phyloP scores from a whole-genome alignment of 2,797 vertebrate genomes.

The Cryptoblepharus egeriae region DNA sequence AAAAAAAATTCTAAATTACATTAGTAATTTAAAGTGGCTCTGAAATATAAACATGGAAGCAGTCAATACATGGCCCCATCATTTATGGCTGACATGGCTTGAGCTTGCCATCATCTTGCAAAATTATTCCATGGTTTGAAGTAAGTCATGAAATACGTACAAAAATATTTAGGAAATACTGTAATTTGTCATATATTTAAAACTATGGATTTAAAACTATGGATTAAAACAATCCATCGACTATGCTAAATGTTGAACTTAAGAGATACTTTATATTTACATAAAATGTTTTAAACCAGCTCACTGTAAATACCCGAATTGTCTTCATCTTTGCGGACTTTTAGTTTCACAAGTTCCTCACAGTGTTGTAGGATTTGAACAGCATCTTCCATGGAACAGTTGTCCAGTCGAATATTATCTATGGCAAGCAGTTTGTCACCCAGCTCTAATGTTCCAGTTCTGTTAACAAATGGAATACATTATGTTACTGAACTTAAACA shows the following conservation, averaged over 20 bases:
- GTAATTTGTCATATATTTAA: background rate
- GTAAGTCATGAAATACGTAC: too few species aligned
- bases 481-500: background rate
- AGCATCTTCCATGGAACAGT: constrained; percentile 97
- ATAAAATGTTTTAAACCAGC: constrained; percentile 18
- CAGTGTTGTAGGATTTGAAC: constrained; percentile 98
- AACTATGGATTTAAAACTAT: background rate
- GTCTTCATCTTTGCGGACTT: constrained; percentile 98
- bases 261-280: constrained; percentile 23
- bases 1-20: constrained; percentile 9
- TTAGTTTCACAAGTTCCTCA: constrained; percentile 95
- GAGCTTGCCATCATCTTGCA: background rate
- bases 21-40: constrained; percentile 19
- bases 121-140: background rate
- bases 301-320: constrained; percentile 87
- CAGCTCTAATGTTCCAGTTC: constrained; percentile 94
- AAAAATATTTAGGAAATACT: constrained; percentile 18
- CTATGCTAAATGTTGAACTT: background rate
- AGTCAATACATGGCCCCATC: background rate
- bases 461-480: constrained; percentile 65
- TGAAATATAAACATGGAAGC: background rate
- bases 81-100: background rate
- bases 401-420: constrained; percentile 96
- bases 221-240: background rate
- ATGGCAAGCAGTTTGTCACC: constrained; percentile 97